Base-by-base conservation (phyloP, 2,113 vertebrate genomes). In the Sorex araneus region DNA sequence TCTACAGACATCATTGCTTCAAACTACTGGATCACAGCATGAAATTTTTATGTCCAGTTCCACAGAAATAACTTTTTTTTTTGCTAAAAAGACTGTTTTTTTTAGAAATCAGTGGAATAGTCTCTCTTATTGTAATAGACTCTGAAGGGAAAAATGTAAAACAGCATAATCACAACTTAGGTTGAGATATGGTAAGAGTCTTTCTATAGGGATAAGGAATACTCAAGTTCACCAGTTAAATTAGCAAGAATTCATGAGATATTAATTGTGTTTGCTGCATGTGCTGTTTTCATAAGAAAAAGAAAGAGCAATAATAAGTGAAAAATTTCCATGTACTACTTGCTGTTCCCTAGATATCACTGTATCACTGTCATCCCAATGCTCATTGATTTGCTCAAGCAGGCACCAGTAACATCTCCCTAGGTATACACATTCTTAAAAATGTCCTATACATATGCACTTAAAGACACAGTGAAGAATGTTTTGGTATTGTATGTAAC, bases 21-120 rank as follows among this genome's bases (percentile, higher is more conserved):
- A 81, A 94, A 76, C 25, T 45, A 60, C 47, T 71, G 54, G 88
- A 84, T 95, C 86, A 86, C 71, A 69, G 54, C 91, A 95, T 84
- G 84, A 94, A 71, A 88, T 95, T 96, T 97, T 95, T 67, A 92
- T 90, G 32, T 89, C 73, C 6, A 69, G 25, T 57, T 34, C 40
- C 92, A 92, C 8, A 94, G 84, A 96, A 95, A 90, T 84, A 69
- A 96, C 93, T 93, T 79, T 69, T 93, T 50, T 89, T 94, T 94
- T 3, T 87, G 84, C 86, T 0, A 19, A 67, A 74, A 43, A 19
- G 77, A 77, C 36, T 71, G 43, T 75, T 94, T 82, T 95, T 95
- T 85, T 78, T 71, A 78, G 69, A 13, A 87, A 81, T 88, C 88
- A 95, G 71, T 7, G 86, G 76, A 32, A 16, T 23, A 93, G 45